Conservation (phyloP, 2,888 invertebrate species). For the Tinea pellionella region DNA sequence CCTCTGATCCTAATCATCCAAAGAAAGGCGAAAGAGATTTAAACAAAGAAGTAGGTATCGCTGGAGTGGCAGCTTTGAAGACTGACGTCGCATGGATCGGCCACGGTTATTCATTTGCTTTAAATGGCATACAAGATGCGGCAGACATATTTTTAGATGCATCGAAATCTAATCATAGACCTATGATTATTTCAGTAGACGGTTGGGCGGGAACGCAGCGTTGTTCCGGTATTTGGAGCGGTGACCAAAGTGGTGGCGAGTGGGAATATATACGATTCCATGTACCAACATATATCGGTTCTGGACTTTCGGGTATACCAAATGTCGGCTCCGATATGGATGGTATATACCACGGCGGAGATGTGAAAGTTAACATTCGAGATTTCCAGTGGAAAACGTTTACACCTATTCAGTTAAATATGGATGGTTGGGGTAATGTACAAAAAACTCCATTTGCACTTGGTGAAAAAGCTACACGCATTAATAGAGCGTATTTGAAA, state of each 20-base stretch:
- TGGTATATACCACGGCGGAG: constrained; percentile 48
- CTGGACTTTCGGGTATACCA: constrained; percentile 53
- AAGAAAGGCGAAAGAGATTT: constrained; percentile 59
- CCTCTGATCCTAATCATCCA: constrained; percentile 43
- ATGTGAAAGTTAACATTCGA: constrained; percentile 42
- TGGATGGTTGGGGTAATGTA: constrained; percentile 56
- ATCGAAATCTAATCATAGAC: constrained; percentile 30
- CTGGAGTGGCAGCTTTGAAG: constrained; percentile 50
- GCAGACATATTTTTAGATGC: constrained; percentile 35
- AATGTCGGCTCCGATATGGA: constrained; percentile 58
- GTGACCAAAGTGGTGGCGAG: constrained; percentile 53
- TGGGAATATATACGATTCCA: constrained; percentile 63
- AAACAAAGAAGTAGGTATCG: constrained; percentile 40
- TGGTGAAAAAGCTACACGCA: constrained; percentile 38
- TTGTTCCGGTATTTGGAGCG: constrained; percentile 53
- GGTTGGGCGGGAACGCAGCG: constrained; percentile 62
- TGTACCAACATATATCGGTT: constrained; percentile 55
- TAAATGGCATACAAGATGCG: constrained; percentile 49
- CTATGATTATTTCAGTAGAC: constrained; percentile 54
- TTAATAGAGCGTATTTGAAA: constrained; percentile 57
- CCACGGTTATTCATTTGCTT: constrained; percentile 49
- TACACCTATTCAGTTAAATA: constrained; percentile 55
- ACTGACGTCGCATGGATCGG: constrained; percentile 63
- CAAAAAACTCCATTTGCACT: constrained; percentile 52
- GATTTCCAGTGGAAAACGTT: constrained; percentile 62